These are phyloP conservation scores for Chloebia gouldiae DNA, from an alignment of 2,113 vertebrate genomes.

Conservation along the genomic window DNA sequence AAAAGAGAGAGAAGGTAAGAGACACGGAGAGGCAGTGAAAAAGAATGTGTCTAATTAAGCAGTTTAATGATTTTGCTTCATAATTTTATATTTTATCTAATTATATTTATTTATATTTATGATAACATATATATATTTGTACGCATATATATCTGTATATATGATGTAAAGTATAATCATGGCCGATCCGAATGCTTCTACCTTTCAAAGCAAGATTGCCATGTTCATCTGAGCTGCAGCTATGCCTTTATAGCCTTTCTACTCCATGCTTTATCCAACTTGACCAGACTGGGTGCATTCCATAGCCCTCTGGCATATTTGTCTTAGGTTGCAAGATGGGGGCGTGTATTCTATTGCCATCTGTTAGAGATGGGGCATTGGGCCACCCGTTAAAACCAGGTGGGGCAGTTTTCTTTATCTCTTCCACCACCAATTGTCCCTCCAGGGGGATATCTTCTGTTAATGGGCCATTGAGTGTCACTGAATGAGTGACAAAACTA, in stretches of 20 bases:
- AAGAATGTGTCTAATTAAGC: background rate
- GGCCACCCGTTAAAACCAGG: background rate
- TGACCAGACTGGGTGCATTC: background rate
- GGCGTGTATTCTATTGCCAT: background rate
- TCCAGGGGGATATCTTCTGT: background rate
- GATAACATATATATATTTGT: background rate
- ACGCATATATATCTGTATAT: background rate
- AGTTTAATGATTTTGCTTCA: background rate
- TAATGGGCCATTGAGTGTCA: background rate
- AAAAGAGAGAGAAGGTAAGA: background rate
- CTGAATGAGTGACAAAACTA: background rate
- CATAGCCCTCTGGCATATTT: background rate
- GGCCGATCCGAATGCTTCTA: background rate
- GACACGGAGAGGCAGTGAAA: too few species aligned
- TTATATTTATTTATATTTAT: too few species aligned
- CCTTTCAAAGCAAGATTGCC: background rate
- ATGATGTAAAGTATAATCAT: background rate
- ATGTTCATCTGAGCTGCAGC: background rate
- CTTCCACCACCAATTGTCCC: background rate
- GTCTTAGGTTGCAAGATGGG: background rate
- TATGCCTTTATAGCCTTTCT: background rate
- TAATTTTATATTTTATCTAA: background rate
- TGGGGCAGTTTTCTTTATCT: background rate
- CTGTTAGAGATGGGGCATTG: background rate
- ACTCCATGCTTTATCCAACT: background rate